phyloP scores from a whole-genome alignment of 1,140 invertebrate genomes.

The Mya arenaria region DNA sequence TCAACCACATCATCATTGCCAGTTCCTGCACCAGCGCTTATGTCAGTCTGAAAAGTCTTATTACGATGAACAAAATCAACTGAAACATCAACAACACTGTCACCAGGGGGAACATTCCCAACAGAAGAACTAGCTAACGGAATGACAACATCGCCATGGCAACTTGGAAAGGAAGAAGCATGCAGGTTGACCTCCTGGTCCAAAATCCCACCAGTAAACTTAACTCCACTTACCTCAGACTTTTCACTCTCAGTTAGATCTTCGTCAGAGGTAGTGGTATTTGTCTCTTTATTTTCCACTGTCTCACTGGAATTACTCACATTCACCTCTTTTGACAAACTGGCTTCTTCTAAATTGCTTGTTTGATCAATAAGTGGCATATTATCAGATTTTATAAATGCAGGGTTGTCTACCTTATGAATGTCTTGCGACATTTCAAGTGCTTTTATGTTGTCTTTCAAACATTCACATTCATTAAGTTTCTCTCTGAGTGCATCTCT shows the following conservation, averaged over 20 bases:
- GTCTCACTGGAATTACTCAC: no score
- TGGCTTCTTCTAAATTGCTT: no score
- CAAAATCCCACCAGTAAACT: conserved; percentile 30
- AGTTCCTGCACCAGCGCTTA: not conserved
- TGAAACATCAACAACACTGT: conserved; percentile 30
- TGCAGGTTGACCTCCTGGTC: conserved; percentile 50
- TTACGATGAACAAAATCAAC: conserved; percentile 21
- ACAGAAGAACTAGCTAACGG: conserved; percentile 14
- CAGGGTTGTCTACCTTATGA: no score
- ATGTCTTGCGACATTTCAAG: no score
- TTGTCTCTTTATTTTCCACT: no score
- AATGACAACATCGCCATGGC: conserved; percentile 17
- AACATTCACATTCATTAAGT: no score
- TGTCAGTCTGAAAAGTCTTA: conserved; percentile 28
- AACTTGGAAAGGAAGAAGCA: conserved; percentile 53
- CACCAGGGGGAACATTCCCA: conserved; percentile 32
- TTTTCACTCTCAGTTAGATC: not conserved
- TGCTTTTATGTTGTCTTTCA: no score
- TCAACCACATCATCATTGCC: no score
- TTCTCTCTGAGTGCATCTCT: not conserved
- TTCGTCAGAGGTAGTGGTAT: no score
- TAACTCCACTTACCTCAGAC: conserved; percentile 39
- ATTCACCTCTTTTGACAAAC: no score
- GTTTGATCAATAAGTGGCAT: no score
- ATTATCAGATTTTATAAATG: no score